A percentile compares a stretch with the other conserved stretches of the same genome.
phyloP scores from a whole-genome alignment of 1,140 invertebrate genomes.

The Aphaenogaster rudis region DNA sequence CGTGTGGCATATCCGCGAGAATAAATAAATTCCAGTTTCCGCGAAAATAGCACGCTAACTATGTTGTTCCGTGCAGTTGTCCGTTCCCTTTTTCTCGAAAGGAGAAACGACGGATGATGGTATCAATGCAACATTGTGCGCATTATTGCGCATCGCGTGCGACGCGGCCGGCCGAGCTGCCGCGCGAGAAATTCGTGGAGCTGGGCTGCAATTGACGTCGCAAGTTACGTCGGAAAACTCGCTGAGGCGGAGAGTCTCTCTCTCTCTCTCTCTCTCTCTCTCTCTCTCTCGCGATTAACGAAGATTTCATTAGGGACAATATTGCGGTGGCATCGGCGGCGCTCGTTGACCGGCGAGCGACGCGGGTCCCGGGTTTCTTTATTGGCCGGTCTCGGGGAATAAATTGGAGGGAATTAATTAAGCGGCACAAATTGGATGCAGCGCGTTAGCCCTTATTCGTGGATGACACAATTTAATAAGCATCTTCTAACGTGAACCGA shows the following conservation, averaged over 20 bases:
- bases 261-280: neutral
- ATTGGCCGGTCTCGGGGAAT: constrained; percentile 76
- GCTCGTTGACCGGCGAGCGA: constrained; percentile 74
- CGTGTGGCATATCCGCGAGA: neutral
- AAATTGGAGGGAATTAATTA: constrained; percentile 84
- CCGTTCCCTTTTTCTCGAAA: constrained; percentile 15
- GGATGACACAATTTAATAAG: constrained; percentile 85
- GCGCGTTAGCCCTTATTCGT: constrained; percentile 82
- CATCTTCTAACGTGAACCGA: constrained; percentile 63
- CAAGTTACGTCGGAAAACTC: constrained; percentile 67
- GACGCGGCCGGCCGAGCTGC: neutral
- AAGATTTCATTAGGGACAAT: constrained; percentile 83
- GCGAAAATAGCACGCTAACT: neutral
- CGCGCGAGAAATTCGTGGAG: constrained; percentile 63
- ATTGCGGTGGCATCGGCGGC: constrained; percentile 76
- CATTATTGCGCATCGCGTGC: constrained; percentile 19
- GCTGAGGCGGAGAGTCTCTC: constrained; percentile 36
- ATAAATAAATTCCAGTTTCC: neutral
- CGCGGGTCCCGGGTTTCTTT: constrained; percentile 76
- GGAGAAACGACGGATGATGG: constrained; percentile 17
- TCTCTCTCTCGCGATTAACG: constrained; percentile 75
- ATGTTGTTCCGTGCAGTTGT: neutral
- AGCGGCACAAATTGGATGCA: constrained; percentile 83
- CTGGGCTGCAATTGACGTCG: constrained; percentile 34
- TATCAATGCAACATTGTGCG: constrained; percentile 14